Percentiles rank a stretch among this genome's conserved stretches.
Conservation (phyloP, 2,888 invertebrate species). For the Sylvicola cinctus region DNA sequence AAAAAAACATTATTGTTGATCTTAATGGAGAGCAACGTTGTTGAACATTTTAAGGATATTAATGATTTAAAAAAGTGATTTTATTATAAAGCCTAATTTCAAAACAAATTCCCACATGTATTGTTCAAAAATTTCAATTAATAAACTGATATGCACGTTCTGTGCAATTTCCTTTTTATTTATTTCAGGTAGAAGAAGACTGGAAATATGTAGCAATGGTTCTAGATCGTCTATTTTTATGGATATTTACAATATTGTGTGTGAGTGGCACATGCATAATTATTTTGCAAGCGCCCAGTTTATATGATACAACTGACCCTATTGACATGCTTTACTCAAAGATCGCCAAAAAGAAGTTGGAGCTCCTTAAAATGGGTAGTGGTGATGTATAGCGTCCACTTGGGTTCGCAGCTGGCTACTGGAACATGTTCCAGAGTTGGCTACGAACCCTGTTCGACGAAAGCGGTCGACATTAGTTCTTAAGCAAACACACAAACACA, state of each 20-base stretch:
- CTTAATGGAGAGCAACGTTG: constrained; percentile 3
- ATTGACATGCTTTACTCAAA: constrained; percentile 81
- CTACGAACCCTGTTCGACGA: constrained; percentile 44
- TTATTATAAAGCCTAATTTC: too few relatives aligned
- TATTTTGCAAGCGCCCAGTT: constrained; percentile 75
- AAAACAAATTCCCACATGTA: too few relatives aligned
- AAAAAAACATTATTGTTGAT: not conserved
- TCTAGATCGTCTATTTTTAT: constrained; percentile 85
- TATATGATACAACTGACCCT: constrained; percentile 77
- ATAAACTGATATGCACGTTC: too few relatives aligned
- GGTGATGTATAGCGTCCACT: constrained; percentile 28
- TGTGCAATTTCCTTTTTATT: constrained; percentile 7
- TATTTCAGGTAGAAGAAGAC: constrained; percentile 71
- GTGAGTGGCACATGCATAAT: constrained; percentile 74
- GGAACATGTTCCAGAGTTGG: constrained; percentile 47
- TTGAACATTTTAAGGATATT: too few relatives aligned
- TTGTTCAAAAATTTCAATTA: too few relatives aligned
- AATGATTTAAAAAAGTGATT: too few relatives aligned
- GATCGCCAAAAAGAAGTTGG: constrained; percentile 77
- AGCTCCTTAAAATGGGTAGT: constrained; percentile 71
- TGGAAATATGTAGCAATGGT: constrained; percentile 97
- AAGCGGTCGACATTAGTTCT: constrained; percentile 21
- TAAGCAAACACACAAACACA: not conserved
- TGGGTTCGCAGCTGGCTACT: constrained; percentile 35
- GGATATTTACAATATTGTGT: constrained; percentile 87